Evolutionary conservation across 2,113 vertebrate genomes (phyloP).

Genomic region (Morone chrysops): DNA sequence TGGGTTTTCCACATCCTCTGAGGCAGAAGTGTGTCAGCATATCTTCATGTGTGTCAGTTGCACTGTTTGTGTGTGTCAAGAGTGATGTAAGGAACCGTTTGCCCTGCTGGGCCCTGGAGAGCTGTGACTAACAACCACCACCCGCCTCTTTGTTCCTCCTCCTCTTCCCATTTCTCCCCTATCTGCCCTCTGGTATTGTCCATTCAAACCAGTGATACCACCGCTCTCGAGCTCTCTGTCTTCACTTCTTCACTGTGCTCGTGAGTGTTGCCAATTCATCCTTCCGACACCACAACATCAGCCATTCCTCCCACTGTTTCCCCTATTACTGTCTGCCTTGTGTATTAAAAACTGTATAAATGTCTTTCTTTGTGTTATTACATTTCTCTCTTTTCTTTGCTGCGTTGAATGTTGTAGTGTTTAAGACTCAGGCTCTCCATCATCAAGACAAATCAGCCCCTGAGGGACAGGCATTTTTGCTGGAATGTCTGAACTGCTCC

Average conservation of each 20-base stretch:
- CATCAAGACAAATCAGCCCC: conserved; percentile 53
- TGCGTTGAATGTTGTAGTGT: conserved; percentile 9
- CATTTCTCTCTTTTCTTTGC: conserved; percentile 6
- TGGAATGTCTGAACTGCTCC: conserved; percentile 67
- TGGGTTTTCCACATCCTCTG: conserved; percentile 73
- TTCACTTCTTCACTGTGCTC: conserved; percentile 49
- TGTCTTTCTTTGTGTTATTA: not conserved
- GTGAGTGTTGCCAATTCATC: conserved; percentile 54
- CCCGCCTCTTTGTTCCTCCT: conserved; percentile 34
- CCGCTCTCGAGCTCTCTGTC: conserved; percentile 45
- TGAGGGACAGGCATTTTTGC: conserved; percentile 45
- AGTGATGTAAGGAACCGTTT: conserved; percentile 69
- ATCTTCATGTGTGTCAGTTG: conserved; percentile 62
- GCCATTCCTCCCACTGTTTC: conserved; percentile 30
- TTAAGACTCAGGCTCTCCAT: conserved; percentile 13
- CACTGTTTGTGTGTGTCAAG: conserved; percentile 58
- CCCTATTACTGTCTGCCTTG: not conserved
- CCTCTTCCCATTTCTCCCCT: conserved; percentile 29
- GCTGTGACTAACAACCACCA: conserved; percentile 68
- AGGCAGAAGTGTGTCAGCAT: conserved; percentile 75
- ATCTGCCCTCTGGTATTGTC: conserved; percentile 56
- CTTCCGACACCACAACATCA: conserved; percentile 21
- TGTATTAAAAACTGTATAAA: not conserved
- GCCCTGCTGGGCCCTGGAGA: conserved; percentile 62
- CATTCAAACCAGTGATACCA: conserved; percentile 68